Percentiles rank a stretch among this genome's conserved stretches.
Conservation (phyloP, 1,140 invertebrate genomes). For the Drosophila saltans region DNA sequence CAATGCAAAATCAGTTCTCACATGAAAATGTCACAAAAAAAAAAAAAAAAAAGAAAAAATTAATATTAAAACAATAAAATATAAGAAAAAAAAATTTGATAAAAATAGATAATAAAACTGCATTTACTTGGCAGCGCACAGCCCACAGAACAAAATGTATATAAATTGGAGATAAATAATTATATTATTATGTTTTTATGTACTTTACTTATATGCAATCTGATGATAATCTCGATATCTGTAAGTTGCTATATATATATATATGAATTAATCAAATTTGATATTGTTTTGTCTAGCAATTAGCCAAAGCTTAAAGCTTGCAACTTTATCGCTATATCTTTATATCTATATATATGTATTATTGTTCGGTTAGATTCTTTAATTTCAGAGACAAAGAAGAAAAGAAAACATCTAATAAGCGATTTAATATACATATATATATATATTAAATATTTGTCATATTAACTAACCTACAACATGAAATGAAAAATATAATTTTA, state of each 20-base stretch:
- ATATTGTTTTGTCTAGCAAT: slow-evolving; percentile 1
- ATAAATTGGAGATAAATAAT: slow-evolving; percentile 26
- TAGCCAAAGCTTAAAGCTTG: slow-evolving; percentile 1
- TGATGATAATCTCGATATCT: slow-evolving; percentile 52
- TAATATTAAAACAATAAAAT: neutral
- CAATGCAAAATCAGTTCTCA: slow-evolving; percentile 40
- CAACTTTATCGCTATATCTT: neutral
- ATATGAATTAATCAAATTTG: slow-evolving; percentile 10
- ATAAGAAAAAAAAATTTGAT: neutral
- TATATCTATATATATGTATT: neutral
- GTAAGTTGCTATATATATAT: slow-evolving; percentile 8
- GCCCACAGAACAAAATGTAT: slow-evolving; percentile 58
- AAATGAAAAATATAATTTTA: slow-evolving; percentile 6
- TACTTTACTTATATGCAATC: slow-evolving; percentile 23
- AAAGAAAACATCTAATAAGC: neutral
- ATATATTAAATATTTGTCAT: slow-evolving; percentile 3
- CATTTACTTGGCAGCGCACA: slow-evolving; percentile 67
- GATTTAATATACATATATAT: neutral
- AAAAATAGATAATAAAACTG: slow-evolving; percentile 33
- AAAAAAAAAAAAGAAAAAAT: neutral
- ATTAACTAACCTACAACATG: neutral
- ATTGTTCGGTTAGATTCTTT: neutral
- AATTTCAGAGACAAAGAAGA: neutral
- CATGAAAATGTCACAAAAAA: slow-evolving; percentile 10
- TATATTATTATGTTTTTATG: slow-evolving; percentile 13